A percentile compares a stretch with the other conserved stretches of the same genome.
These are phyloP conservation scores for Phataginus tricuspis DNA, from an alignment of 2,797 vertebrate genomes.

Conservation along the genomic window DNA sequence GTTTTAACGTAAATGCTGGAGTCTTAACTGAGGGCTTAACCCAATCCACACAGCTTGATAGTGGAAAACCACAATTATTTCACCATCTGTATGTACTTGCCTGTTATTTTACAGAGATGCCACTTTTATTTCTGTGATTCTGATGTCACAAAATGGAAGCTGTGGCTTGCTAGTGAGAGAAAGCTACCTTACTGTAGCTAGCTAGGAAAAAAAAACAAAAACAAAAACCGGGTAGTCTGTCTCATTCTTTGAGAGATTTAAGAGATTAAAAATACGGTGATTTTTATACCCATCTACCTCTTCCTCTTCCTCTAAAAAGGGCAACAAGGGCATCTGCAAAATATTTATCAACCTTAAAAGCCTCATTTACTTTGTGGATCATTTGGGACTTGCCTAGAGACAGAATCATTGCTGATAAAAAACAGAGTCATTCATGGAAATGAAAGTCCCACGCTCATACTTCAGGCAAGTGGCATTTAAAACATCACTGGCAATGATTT, in stretches of 20 bases:
- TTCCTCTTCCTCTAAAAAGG: not conserved
- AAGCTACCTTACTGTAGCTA: not conserved
- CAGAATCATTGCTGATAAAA: conserved; percentile 16
- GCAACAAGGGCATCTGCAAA: conserved; percentile 71
- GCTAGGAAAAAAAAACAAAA: not conserved
- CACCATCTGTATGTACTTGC: conserved; percentile 69
- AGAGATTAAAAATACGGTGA: not conserved
- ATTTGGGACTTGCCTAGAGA: conserved; percentile 72
- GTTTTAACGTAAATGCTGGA: conserved; percentile 34
- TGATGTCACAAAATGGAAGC: conserved; percentile 67
- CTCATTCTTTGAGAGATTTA: conserved; percentile 25
- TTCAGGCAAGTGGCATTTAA: conserved; percentile 65
- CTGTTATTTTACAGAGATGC: conserved; percentile 46
- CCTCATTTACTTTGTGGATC: conserved; percentile 67
- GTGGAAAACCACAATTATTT: conserved; percentile 63
- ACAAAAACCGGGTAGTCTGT: not conserved
- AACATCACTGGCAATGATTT: conserved; percentile 71
- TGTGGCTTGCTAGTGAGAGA: conserved; percentile 37
- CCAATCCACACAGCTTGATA: conserved; percentile 65
- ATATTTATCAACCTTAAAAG: conserved; percentile 82
- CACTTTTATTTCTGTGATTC: conserved; percentile 67
- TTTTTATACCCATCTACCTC: not conserved
- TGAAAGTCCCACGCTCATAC: conserved; percentile 62
- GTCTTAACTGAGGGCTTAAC: conserved; percentile 58
- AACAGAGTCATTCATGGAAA: conserved; percentile 59